These are phyloP conservation scores for Ommatoiulus sabulosus DNA, from an alignment of 2,888 invertebrate species.

Conservation along the genomic window DNA sequence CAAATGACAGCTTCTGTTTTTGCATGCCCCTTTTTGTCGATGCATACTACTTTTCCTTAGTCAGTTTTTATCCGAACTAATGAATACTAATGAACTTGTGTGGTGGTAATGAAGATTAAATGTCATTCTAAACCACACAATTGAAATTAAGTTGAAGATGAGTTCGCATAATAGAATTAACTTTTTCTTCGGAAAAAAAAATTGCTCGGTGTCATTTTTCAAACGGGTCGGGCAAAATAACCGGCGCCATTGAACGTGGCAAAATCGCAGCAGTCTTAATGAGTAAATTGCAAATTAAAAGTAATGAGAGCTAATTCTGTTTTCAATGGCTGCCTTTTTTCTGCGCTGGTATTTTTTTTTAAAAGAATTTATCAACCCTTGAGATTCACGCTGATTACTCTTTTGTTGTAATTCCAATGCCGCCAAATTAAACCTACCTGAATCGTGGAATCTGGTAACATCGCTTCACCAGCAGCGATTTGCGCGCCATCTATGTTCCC, in stretches of 20 bases:
- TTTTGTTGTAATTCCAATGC: constrained; percentile 19
- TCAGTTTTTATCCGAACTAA: constrained; percentile 5
- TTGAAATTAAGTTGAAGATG: constrained; percentile 43
- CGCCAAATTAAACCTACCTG: not conserved
- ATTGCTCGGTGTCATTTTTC: constrained; percentile 10
- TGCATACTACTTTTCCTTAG: not conserved
- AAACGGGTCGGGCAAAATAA: constrained; percentile 21
- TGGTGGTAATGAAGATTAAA: constrained; percentile 40
- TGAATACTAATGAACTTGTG: constrained; percentile 34
- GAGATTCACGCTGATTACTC: not conserved
- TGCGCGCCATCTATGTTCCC: not conserved
- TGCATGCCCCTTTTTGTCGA: not conserved
- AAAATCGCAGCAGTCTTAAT: constrained; percentile 1
- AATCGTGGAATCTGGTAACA: not conserved
- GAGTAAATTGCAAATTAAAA: constrained; percentile 36
- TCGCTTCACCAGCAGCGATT: not conserved
- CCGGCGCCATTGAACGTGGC: not conserved
- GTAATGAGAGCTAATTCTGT: not conserved
- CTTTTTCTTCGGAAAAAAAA: not conserved
- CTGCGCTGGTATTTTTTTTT: not conserved
- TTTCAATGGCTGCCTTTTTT: not conserved
- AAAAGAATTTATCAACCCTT: not conserved
- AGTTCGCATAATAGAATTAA: constrained; percentile 40
- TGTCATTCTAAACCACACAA: constrained; percentile 43
- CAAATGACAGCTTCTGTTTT: not conserved